Evolutionary conservation across 1,140 invertebrate genomes (phyloP).

Genomic region (Drosophila sturtevanti): DNA sequence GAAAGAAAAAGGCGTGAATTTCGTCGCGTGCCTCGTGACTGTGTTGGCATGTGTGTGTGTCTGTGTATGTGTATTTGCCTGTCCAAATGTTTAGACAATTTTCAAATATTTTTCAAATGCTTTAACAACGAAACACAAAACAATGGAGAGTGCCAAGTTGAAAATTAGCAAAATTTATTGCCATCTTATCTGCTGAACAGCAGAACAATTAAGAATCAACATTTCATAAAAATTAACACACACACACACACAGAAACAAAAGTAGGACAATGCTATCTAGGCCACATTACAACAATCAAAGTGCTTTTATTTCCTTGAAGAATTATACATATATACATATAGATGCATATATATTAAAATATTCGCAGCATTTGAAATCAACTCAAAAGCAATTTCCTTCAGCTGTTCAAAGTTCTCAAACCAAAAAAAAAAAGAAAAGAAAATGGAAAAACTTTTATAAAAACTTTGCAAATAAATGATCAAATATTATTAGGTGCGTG

Average conservation of each 20-base stretch:
- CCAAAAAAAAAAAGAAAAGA: constrained; percentile 54
- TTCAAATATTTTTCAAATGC: constrained; percentile 28
- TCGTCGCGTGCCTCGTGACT: constrained; percentile 48
- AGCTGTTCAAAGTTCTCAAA: constrained; percentile 50
- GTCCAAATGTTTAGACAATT: constrained; percentile 33
- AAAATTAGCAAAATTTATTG: constrained; percentile 55
- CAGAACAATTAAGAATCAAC: neutral
- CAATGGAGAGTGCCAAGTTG: constrained; percentile 36
- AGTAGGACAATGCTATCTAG: neutral
- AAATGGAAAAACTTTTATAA: constrained; percentile 36
- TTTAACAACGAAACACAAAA: constrained; percentile 16
- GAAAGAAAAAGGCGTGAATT: constrained; percentile 28
- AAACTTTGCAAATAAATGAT: constrained; percentile 69
- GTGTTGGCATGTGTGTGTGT: neutral
- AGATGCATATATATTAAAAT: constrained; percentile 13
- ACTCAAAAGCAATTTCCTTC: constrained; percentile 29
- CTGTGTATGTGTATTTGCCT: no score
- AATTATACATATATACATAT: constrained; percentile 17
- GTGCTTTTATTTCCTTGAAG: neutral
- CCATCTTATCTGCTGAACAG: constrained; percentile 24
- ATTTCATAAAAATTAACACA: neutral
- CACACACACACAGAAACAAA: neutral
- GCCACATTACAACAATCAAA: constrained; percentile 40
- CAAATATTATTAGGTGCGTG: constrained; percentile 63
- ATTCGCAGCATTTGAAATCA: constrained; percentile 18